Percentiles rank a stretch among this genome's conserved stretches.
Evolutionary conservation across 2,113 vertebrate species (phyloP).

Genomic region (Mungos mungo): DNA sequence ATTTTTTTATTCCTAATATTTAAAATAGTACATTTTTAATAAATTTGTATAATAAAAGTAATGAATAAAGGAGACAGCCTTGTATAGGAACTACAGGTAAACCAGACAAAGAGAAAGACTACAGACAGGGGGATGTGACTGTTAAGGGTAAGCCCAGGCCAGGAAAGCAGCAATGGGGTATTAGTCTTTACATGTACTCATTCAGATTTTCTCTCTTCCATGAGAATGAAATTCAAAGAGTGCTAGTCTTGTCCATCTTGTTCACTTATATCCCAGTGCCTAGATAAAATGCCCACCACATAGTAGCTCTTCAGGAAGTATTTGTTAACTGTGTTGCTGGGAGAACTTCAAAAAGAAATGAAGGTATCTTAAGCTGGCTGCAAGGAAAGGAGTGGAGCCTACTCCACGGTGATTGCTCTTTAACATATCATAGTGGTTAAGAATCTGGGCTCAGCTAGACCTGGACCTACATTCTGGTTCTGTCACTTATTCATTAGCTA

Average conservation of each 20-base stretch:
- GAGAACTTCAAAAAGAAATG: not conserved
- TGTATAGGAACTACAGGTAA: not conserved
- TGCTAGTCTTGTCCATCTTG: not conserved
- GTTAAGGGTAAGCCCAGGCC: not conserved
- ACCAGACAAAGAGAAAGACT: not conserved
- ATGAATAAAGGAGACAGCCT: not conserved
- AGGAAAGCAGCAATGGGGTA: not conserved
- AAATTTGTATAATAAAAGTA: slow-evolving; percentile 22
- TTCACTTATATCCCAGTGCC: not conserved
- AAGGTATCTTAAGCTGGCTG: slow-evolving; percentile 1
- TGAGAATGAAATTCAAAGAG: not conserved
- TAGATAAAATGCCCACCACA: not conserved
- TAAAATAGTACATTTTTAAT: slow-evolving; percentile 7
- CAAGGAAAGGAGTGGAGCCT: not conserved
- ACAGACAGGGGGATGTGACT: not conserved
- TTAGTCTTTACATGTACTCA: not conserved
- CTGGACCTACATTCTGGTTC: not conserved
- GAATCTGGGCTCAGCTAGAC: not conserved
- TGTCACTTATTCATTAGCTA: not conserved
- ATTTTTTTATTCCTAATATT: slow-evolving; percentile 1
- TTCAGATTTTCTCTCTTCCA: slow-evolving; percentile 22
- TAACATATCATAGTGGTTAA: not conserved
- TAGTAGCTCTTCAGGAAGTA: not conserved
- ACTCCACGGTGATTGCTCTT: not conserved
- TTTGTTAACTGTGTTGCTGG: not conserved